A percentile compares a stretch with the other conserved stretches of the same genome.
phyloP scores from a whole-genome alignment of 2,888 invertebrate species.

The Patella caerulea region DNA sequence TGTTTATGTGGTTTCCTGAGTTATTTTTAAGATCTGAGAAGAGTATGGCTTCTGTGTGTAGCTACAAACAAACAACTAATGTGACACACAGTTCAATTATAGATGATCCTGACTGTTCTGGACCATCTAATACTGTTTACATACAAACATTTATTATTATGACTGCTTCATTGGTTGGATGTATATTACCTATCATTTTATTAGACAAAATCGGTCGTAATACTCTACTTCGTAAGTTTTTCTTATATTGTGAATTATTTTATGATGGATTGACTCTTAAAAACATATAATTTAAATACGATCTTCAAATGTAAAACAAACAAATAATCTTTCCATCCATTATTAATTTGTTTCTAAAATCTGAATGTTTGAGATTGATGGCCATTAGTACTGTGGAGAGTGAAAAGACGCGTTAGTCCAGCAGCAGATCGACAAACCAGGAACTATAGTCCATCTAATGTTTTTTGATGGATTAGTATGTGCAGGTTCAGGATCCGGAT shows the following conservation, averaged over 20 bases:
- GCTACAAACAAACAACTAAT: background rate
- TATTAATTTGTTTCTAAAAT: no score
- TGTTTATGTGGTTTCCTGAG: constrained; percentile 4
- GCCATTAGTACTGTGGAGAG: no score
- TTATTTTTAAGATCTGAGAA: background rate
- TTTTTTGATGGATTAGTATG: no score
- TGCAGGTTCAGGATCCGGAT: no score
- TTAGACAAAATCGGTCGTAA: background rate
- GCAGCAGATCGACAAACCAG: no score
- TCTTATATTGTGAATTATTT: background rate
- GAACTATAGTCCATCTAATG: no score
- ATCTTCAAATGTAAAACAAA: no score
- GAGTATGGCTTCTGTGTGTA: background rate
- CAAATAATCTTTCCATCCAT: no score
- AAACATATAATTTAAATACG: no score
- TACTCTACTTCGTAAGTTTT: background rate
- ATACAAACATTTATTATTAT: background rate
- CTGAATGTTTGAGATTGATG: no score
- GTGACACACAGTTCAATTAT: background rate
- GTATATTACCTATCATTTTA: background rate
- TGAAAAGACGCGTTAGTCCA: no score
- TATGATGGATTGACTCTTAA: no score
- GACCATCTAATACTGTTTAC: background rate
- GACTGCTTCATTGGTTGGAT: background rate
- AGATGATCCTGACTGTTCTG: background rate